phyloP scores from a whole-genome alignment of 2,797 vertebrate species.

The Alosa sapidissima region DNA sequence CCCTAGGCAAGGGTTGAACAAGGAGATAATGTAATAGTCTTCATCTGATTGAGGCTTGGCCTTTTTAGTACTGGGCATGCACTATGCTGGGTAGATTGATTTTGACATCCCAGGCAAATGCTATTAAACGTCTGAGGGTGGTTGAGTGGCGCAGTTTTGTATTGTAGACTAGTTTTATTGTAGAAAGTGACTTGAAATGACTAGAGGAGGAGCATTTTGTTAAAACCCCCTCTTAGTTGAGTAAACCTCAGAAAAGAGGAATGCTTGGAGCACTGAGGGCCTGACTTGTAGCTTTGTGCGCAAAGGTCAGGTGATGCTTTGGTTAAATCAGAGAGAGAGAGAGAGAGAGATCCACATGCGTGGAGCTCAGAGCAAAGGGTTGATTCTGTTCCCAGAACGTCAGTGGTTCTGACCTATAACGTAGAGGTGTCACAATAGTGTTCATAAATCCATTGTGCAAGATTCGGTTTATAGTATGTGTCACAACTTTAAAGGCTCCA shows the following conservation, averaged over 20 bases:
- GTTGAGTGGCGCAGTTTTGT: not conserved
- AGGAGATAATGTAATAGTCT: conserved; percentile 74
- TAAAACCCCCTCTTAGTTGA: not conserved
- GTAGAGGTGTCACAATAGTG: not conserved
- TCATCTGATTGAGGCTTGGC: conserved; percentile 63
- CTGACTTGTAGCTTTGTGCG: conserved; percentile 44
- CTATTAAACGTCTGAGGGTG: not conserved
- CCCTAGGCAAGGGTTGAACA: conserved; percentile 69
- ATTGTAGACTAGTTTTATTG: not conserved
- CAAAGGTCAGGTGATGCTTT: conserved; percentile 66
- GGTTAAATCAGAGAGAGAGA: conserved; percentile 46
- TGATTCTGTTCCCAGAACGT: conserved; percentile 40
- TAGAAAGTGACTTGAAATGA: not conserved
- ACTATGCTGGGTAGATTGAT: conserved; percentile 1
- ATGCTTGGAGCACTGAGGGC: conserved; percentile 26
- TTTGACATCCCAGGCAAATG: not conserved
- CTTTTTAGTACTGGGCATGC: conserved; percentile 58
- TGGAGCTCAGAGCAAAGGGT: conserved; percentile 49
- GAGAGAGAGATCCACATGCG: not conserved
- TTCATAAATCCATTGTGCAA: not conserved
- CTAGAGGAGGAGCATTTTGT: not conserved
- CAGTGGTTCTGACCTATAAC: not conserved
- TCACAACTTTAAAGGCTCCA: conserved; percentile 9
- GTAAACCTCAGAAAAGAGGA: not conserved
- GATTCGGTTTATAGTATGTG: not conserved